Conservation (phyloP, 1,140 invertebrate genomes). For the Anastrepha obliqua region DNA sequence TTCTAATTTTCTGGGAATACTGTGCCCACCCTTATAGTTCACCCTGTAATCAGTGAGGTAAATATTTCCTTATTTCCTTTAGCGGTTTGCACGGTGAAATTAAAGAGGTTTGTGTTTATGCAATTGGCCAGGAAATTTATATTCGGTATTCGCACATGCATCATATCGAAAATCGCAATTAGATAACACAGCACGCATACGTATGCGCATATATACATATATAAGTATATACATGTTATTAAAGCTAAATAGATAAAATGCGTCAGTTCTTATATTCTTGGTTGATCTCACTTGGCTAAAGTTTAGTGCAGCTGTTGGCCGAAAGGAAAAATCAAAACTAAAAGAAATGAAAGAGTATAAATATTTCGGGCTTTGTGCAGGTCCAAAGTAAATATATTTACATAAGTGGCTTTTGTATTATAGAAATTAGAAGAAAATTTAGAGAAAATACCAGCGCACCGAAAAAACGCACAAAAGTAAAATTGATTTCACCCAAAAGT, state of each 20-base stretch:
- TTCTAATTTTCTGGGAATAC: too few relatives aligned
- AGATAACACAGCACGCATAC: conserved; percentile 7
- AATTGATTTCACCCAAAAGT: conserved; percentile 21
- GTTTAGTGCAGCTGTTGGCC: conserved; percentile 39
- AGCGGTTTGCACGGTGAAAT: too few relatives aligned
- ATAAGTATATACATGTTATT: neutral
- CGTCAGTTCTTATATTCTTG: conserved; percentile 6
- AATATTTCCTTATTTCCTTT: too few relatives aligned
- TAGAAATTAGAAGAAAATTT: neutral
- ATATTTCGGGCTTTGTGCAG: neutral
- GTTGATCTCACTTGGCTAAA: neutral
- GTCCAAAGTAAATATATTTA: neutral
- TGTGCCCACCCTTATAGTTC: too few relatives aligned
- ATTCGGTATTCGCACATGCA: too few relatives aligned
- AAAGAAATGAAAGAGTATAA: neutral
- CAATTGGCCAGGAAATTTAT: too few relatives aligned
- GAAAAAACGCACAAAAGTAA: conserved; percentile 21
- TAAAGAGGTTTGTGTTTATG: too few relatives aligned
- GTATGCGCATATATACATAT: too few relatives aligned
- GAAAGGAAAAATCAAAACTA: neutral
- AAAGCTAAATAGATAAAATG: neutral
- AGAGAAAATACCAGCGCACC: neutral
- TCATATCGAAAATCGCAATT: neutral
- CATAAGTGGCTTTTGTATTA: neutral
- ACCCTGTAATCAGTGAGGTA: too few relatives aligned